Percentiles rank a stretch among this genome's conserved stretches.
Evolutionary conservation across 2,888 invertebrate genomes (phyloP).

Genomic region (Pandemis heparana): DNA sequence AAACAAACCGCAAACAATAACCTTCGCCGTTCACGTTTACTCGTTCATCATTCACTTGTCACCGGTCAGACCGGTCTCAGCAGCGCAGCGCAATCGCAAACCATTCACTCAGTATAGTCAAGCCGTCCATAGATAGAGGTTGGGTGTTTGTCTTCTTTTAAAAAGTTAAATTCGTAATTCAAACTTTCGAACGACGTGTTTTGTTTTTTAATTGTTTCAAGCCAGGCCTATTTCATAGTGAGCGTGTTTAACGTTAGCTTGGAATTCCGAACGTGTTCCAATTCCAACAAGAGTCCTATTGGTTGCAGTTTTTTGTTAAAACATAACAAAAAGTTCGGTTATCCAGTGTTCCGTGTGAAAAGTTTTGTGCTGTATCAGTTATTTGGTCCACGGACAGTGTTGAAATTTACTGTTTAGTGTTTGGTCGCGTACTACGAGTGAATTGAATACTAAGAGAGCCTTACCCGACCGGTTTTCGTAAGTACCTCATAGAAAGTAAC

Average conservation of each 20-base stretch:
- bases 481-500: constrained; percentile 66
- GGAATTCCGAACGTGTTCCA: background rate
- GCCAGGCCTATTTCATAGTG: background rate
- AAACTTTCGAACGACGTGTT: constrained; percentile 15
- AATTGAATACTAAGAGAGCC: constrained; percentile 47
- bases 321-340: constrained; percentile 48
- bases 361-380: constrained; percentile 53
- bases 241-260: background rate
- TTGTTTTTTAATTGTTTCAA: background rate
- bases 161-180: constrained; percentile 23
- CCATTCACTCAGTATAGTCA: constrained; percentile 37
- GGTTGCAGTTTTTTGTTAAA: constrained; percentile 33
- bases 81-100: background rate
- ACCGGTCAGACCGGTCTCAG: constrained; percentile 20
- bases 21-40: constrained; percentile 21
- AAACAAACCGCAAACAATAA: constrained; percentile 25
- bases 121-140: background rate
- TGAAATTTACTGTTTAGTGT: constrained; percentile 47
- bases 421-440: constrained; percentile 25
- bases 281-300: constrained; percentile 27
- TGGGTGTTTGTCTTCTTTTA: background rate
- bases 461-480: constrained; percentile 62
- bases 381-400: constrained; percentile 53
- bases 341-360: constrained; percentile 53
- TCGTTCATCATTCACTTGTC: constrained; percentile 37